Percentiles rank a stretch among this genome's conserved stretches.
Evolutionary conservation across 2,113 vertebrate genomes (phyloP).

Genomic region (Pelvicachromis taeniatus): DNA sequence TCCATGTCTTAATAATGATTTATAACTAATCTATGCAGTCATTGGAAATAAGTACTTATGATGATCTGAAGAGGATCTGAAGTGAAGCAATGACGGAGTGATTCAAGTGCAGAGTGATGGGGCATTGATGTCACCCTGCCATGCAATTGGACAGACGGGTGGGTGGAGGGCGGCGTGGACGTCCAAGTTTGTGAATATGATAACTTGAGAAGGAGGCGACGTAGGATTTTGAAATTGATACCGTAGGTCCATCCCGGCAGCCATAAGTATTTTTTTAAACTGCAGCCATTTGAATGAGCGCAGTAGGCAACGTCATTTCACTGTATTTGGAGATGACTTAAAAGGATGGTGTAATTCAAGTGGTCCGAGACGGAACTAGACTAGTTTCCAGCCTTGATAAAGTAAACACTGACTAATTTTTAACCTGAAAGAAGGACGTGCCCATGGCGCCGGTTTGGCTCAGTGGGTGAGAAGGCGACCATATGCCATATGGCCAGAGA

Average conservation of each 20-base stretch:
- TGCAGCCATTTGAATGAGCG: background rate
- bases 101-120: background rate
- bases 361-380: background rate
- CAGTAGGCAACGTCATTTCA: background rate
- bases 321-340: background rate
- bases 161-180: background rate
- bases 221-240: background rate
- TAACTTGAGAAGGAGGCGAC: fast-evolving
- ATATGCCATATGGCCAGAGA: background rate
- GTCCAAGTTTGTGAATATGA: background rate
- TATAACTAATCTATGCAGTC: background rate
- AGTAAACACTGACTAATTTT: background rate
- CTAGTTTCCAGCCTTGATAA: background rate
- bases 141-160: background rate
- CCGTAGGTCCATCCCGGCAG: background rate
- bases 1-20: background rate
- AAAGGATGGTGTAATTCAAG: background rate
- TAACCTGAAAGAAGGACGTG: background rate
- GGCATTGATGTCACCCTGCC: background rate
- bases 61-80: background rate
- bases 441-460: background rate
- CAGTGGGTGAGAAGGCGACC: background rate
- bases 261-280: background rate
- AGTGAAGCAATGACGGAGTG: background rate
- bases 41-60: background rate